Evolutionary conservation across 2,888 invertebrate genomes (phyloP).

Genomic region (Drosophila anceps): DNA sequence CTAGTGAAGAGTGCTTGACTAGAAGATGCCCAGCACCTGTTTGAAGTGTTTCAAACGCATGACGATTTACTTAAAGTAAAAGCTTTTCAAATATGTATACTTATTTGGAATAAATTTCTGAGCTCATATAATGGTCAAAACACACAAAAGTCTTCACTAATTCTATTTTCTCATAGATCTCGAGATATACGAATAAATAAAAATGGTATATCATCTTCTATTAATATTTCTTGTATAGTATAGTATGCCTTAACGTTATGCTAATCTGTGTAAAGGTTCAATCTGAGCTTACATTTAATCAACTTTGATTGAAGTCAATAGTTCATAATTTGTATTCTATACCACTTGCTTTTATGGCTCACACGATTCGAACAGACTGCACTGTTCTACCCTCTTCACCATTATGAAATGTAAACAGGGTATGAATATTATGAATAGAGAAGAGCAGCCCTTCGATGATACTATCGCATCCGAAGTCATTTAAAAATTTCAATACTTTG

Average conservation of each 20-base stretch:
- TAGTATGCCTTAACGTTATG: no score
- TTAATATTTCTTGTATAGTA: no score
- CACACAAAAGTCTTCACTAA: neutral
- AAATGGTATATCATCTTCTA: no score
- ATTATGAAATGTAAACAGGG: slow-evolving; percentile 4
- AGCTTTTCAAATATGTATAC: neutral
- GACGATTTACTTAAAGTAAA: neutral
- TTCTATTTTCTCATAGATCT: neutral
- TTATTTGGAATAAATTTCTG: neutral
- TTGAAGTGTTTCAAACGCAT: neutral
- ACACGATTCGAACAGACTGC: no score
- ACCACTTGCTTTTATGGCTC: no score
- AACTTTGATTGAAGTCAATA: no score
- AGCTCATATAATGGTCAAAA: neutral
- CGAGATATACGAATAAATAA: neutral
- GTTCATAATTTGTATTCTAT: neutral
- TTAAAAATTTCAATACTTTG: slow-evolving; percentile 54
- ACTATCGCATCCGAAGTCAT: slow-evolving; percentile 31
- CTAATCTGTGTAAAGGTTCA: no score
- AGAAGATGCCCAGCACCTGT: slow-evolving; percentile 16
- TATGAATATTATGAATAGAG: slow-evolving; percentile 22
- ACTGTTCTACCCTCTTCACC: neutral
- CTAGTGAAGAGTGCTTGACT: neutral
- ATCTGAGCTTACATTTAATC: no score
- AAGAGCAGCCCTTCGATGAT: slow-evolving; percentile 26